Percentiles rank a stretch among this genome's conserved stretches.
Conservation (phyloP, 2,888 invertebrate species). For the Pollenia angustigena region DNA sequence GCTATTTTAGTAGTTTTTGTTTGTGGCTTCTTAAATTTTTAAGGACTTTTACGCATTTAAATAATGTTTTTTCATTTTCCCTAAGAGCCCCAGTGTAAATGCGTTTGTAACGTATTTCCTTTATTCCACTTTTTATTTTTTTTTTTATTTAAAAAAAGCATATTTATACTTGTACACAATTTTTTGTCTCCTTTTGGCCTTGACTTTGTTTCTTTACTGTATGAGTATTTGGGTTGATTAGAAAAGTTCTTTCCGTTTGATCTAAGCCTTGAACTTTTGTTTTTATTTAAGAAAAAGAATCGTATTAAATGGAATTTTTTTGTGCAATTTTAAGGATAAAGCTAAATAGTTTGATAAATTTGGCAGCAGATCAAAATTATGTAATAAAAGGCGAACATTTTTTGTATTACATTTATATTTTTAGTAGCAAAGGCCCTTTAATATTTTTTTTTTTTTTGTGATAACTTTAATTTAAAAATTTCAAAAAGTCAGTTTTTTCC, state of each 20-base stretch:
- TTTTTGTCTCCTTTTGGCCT: conserved; percentile 31
- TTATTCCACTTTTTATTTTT: not conserved
- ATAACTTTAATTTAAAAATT: no score
- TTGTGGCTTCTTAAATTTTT: no score
- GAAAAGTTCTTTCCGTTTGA: not conserved
- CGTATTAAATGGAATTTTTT: not conserved
- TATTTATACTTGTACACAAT: not conserved
- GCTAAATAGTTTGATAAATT: not conserved
- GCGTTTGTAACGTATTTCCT: no score
- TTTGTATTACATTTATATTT: no score
- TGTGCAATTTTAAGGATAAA: not conserved
- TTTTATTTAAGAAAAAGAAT: not conserved
- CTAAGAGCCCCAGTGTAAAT: no score
- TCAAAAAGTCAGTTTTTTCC: no score
- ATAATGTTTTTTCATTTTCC: no score
- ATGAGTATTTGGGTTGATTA: conserved; percentile 20
- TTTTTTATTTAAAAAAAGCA: not conserved
- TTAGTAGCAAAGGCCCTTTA: no score
- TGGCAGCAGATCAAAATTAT: conserved; percentile 4
- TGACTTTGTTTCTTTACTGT: conserved; percentile 41
- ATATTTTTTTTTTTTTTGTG: no score
- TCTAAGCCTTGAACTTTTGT: conserved; percentile 57
- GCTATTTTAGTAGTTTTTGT: no score
- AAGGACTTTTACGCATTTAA: no score
- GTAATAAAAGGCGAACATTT: no score